These are phyloP conservation scores for Monomorium pharaonis DNA, from an alignment of 1,140 invertebrate species.

Conservation along the genomic window DNA sequence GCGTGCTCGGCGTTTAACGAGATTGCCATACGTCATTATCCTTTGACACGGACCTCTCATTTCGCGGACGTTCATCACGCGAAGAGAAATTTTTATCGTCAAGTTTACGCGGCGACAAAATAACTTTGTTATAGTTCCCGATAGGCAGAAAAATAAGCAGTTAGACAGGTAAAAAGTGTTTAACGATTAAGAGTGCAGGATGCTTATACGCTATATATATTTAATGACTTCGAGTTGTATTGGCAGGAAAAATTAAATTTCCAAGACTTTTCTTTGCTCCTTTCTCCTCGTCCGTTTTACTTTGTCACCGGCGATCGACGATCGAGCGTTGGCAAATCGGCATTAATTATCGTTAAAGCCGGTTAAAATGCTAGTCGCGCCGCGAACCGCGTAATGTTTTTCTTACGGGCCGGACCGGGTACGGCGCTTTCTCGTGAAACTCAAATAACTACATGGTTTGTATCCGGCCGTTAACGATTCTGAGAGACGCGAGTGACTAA, in stretches of 20 bases:
- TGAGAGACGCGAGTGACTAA: constrained; percentile 11
- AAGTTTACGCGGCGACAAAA: neutral
- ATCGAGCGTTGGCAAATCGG: neutral
- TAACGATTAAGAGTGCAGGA: neutral
- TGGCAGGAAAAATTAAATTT: neutral
- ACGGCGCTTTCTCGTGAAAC: neutral
- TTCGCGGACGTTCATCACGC: neutral
- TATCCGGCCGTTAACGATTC: neutral
- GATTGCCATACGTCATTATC: constrained; percentile 29
- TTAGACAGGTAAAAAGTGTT: neutral
- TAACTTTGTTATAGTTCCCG: neutral
- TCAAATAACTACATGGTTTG: neutral
- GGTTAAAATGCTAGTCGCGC: neutral
- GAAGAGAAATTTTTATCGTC: constrained; percentile 20
- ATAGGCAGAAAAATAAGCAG: neutral
- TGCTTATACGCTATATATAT: neutral
- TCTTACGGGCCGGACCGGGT: neutral
- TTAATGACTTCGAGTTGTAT: neutral
- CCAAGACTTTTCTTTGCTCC: neutral
- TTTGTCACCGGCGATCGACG: neutral
- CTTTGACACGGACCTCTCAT: neutral
- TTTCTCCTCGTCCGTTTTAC: neutral
- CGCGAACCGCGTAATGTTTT: neutral
- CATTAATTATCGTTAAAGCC: neutral
- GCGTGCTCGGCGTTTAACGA: constrained; percentile 12